phyloP scores from a whole-genome alignment of 23 tunicate genomes.

The Botrylloides violaceus region DNA sequence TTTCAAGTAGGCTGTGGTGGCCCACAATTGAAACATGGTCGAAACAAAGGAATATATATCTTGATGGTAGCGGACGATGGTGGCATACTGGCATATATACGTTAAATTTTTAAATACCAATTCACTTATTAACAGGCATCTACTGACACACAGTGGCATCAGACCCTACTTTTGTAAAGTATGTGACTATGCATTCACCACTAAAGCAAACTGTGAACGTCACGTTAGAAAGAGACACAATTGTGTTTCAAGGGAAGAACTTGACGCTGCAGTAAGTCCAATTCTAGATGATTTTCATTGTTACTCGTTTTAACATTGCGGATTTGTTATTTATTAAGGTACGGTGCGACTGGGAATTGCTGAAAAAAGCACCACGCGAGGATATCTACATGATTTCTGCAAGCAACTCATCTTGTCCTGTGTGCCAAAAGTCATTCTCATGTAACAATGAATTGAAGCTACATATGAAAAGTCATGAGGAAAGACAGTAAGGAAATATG shows the following conservation, averaged over 20 bases:
- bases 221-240: slow-evolving; percentile 81
- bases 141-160: slow-evolving; percentile 90
- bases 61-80: too few relatives aligned
- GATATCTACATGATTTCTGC: slow-evolving; percentile 26
- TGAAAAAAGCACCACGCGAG: slow-evolving; percentile 26
- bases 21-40: too few relatives aligned
- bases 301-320: too few relatives aligned
- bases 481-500: slow-evolving; percentile 15
- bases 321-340: too few relatives aligned
- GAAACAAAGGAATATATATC: too few relatives aligned
- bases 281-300: background rate
- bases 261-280: slow-evolving; percentile 15
- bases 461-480: slow-evolving; percentile 21
- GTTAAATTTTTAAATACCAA: too few relatives aligned
- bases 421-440: slow-evolving; percentile 13
- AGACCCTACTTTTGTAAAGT: slow-evolving; percentile 82
- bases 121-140: too few relatives aligned
- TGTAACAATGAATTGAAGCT: slow-evolving; percentile 7
- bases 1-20: too few relatives aligned
- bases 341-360: slow-evolving; percentile 13
- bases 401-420: slow-evolving; percentile 26
- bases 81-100: too few relatives aligned
- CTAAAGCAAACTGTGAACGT: slow-evolving; percentile 97
- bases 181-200: slow-evolving; percentile 83
- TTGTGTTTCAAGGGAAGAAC: slow-evolving; percentile 5